Evolutionary conservation across 1,140 invertebrate species (phyloP), one percentile per base, ranked within the genome.

Genomic region (Sitobion miscanthi): DNA sequence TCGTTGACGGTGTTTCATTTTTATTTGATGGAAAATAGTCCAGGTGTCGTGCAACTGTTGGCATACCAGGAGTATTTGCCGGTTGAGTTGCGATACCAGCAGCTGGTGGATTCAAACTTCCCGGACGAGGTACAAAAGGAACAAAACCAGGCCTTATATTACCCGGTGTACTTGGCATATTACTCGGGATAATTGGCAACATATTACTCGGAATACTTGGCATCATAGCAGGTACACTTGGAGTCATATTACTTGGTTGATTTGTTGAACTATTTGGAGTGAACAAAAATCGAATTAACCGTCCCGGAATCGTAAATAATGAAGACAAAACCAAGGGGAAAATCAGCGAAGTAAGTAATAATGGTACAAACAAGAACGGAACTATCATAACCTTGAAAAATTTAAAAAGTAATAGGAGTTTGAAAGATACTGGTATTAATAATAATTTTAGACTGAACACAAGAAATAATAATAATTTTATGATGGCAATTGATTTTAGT

Each of bases 381-480:
- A n/a, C 14, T 17, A 77, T 7, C 30, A 77, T n/a, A 5, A 4
- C n/a, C 62, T 77, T 77, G 4, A 77, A n/a, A 14, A 77, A 77
- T 35, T 77, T 77, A 1, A 77, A 77, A n/a, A 77, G 62, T 77
- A 77, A 77, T 77, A 77, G 30, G 17, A 77, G n/a, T 35, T 77
- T 77, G 30, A 77, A 77, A 77, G n/a, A n/a, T 77, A 17, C 5
- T n/a, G 14, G 20, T 0, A 77, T 17, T 30, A 77, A 77, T 77
- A 77, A n/a, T 14, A 77, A 17, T 77, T 77, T 77, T 77, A 77
- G 62, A n/a, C 14, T 77, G 14, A 77, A n/a, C 4, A 77, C 11
- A 77, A 77, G 62, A n/a, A 77, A 77, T 77, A 77, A 77, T 77
- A 77, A 77, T n/a, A 35, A n/a, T n/a, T 77, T 77, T 77, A 77